Percentiles rank a stretch among this genome's conserved stretches.
phyloP scores from a whole-genome alignment of 2,797 vertebrate genomes.

The Coendou prehensilis region DNA sequence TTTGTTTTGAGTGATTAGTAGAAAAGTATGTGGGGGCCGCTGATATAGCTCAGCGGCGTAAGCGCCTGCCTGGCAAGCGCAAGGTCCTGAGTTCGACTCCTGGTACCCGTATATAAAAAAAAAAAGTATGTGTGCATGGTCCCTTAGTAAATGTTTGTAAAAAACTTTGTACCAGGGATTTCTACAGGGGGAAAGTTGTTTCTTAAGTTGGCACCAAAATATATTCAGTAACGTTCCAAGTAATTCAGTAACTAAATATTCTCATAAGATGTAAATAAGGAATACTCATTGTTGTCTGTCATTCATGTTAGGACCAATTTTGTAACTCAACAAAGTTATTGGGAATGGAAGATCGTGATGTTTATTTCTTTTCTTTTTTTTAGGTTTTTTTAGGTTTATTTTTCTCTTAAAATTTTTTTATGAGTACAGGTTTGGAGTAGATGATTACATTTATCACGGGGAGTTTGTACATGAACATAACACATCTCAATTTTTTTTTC shows the following conservation, averaged over 20 bases:
- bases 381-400: neutral
- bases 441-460: neutral
- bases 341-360: neutral
- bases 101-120: too few relatives aligned
- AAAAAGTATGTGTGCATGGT: neutral
- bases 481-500: neutral
- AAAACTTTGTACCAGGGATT: neutral
- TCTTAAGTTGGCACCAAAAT: neutral
- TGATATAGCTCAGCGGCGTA: too few relatives aligned
- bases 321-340: conserved; percentile 22
- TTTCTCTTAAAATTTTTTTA: neutral
- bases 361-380: neutral
- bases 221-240: neutral
- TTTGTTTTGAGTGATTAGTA: neutral
- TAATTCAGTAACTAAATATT: neutral
- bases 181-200: rapidly evolving
- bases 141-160: neutral
- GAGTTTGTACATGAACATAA: neutral
- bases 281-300: neutral
- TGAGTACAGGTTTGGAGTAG: neutral
- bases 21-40: neutral
- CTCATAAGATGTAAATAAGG: neutral
- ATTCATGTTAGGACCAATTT: neutral
- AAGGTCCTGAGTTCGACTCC: too few relatives aligned
- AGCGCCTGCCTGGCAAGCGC: too few relatives aligned